These are phyloP conservation scores for Dallia pectoralis DNA, from an alignment of 2,797 vertebrate genomes.

Conservation along the genomic window DNA sequence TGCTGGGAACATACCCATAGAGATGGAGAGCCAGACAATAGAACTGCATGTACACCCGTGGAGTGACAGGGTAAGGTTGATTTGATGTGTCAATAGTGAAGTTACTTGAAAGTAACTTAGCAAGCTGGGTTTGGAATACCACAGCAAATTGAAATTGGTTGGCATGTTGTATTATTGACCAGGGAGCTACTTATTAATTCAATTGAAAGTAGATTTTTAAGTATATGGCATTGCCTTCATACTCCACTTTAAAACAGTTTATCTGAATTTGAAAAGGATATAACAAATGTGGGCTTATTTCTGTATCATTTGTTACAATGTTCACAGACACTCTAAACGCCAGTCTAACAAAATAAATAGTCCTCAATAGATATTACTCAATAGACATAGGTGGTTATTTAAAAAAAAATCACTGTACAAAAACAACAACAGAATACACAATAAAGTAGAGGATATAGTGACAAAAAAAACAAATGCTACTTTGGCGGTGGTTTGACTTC, in stretches of 20 bases:
- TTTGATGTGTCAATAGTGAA: constrained; percentile 33
- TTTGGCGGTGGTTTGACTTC: constrained; percentile 63
- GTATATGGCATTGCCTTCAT: neutral
- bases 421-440: too few relatives aligned
- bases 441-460: constrained; percentile 38
- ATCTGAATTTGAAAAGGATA: constrained; percentile 34
- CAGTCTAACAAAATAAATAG: constrained; percentile 67
- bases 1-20: constrained; percentile 32
- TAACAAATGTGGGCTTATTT: constrained; percentile 38
- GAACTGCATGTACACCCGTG: constrained; percentile 40
- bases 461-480: constrained; percentile 64
- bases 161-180: neutral
- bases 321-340: constrained; percentile 60
- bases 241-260: neutral
- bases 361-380: constrained; percentile 70
- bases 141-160: neutral
- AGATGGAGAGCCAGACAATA: constrained; percentile 54
- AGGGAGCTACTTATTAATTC: neutral
- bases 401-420: constrained; percentile 39
- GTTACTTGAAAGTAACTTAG: neutral
- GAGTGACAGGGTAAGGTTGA: constrained; percentile 70
- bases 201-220: neutral
- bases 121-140: neutral
- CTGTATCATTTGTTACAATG: constrained; percentile 52
- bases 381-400: constrained; percentile 64